A percentile compares a stretch with the other conserved stretches of the same genome.
Conservation (phyloP, 53 echinoderm and acorn worm genomes). For the Stichopus horrens region DNA sequence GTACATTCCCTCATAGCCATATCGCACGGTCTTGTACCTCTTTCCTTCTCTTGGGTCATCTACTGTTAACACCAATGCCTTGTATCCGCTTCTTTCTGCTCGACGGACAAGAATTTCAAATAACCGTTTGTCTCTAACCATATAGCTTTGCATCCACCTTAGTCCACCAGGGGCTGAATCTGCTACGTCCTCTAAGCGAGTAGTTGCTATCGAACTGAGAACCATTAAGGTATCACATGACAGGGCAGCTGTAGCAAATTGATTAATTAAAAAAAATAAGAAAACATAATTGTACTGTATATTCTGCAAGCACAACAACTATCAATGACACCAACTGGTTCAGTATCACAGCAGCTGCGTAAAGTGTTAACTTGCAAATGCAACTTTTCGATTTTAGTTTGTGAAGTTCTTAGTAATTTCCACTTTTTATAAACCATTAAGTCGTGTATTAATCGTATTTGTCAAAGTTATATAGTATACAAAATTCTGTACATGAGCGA, state of each 20-base stretch:
- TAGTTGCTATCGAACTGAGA: constrained; percentile 38
- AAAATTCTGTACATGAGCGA: no score
- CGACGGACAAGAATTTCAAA: constrained; percentile 58
- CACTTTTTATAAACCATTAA: no score
- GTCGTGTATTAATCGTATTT: no score
- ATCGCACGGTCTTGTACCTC: constrained; percentile 7
- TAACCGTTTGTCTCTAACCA: constrained; percentile 36
- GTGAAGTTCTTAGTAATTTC: no score
- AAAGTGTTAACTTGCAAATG: no score
- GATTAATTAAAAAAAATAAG: no score
- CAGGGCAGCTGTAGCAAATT: constrained; percentile 28
- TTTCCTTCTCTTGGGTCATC: constrained; percentile 46
- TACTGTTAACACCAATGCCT: constrained; percentile 63
- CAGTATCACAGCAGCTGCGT: no score
- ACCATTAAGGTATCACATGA: constrained; percentile 48
- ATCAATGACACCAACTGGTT: no score
- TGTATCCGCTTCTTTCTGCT: constrained; percentile 60
- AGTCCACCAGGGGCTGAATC: constrained; percentile 33
- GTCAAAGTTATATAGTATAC: no score
- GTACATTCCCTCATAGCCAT: constrained; percentile 18
- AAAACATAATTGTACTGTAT: no score
- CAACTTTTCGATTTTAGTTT: no score
- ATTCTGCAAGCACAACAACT: no score
- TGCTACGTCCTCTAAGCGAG: constrained; percentile 60
- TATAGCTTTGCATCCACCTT: constrained; percentile 59